Conservation (phyloP, 1,140 invertebrate genomes). For the Sminthurinus signatus region DNA sequence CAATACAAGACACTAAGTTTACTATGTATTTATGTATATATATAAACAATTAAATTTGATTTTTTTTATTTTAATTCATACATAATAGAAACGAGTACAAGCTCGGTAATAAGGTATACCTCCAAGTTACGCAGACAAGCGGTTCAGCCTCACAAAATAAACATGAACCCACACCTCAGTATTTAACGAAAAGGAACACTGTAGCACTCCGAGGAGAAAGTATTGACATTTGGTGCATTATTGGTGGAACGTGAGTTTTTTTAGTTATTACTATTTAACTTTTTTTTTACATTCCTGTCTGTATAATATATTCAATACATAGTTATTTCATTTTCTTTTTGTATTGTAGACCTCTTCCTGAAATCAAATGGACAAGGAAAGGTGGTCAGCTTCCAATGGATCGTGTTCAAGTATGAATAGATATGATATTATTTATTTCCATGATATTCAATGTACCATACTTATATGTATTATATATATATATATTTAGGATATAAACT, state of each 20-base stretch:
- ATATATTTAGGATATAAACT: too few species aligned
- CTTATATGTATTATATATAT: too few species aligned
- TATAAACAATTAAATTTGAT: not conserved
- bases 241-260: constrained; percentile 72
- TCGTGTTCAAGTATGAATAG: constrained; percentile 63
- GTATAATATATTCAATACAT: not conserved
- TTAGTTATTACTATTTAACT: constrained; percentile 1
- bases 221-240: constrained; percentile 80
- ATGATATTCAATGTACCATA: too few species aligned
- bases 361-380: constrained; percentile 69
- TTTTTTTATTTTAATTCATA: not conserved
- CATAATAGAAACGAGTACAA: constrained; percentile 89
- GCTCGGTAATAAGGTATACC: constrained; percentile 70
- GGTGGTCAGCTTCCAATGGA: constrained; percentile 58
- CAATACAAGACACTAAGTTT: too few species aligned
- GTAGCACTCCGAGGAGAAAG: constrained; percentile 72
- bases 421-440: too few species aligned
- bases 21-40: not conserved
- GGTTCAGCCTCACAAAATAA: constrained; percentile 68
- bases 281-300: constrained; percentile 16
- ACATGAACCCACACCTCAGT: constrained; percentile 67
- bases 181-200: constrained; percentile 76
- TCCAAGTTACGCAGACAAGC: constrained; percentile 71
- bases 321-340: not conserved
- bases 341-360: constrained; percentile 49